Evolutionary conservation across 2,797 vertebrate genomes (phyloP).

Genomic region (Emydoidea blandingii): DNA sequence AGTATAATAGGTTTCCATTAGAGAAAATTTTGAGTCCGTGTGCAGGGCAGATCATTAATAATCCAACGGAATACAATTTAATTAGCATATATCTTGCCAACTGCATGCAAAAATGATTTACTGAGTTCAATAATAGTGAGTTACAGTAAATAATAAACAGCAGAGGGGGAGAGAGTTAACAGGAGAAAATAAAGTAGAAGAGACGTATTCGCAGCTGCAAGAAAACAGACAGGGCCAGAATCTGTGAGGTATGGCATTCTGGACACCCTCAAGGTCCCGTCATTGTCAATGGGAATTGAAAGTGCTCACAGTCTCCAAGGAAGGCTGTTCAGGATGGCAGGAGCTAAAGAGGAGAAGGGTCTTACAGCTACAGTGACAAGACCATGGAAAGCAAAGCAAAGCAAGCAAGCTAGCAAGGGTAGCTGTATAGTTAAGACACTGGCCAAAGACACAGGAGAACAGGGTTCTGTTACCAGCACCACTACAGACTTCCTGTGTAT

Average conservation of each 20-base stretch:
- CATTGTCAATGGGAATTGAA: neutral
- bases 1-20: neutral
- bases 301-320: neutral
- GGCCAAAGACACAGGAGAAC: neutral
- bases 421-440: no score
- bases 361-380: neutral
- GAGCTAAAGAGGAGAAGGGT: neutral
- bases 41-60: conserved; percentile 5
- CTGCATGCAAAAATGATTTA: conserved; percentile 12
- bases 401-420: neutral
- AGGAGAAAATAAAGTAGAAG: neutral
- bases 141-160: neutral
- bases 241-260: neutral
- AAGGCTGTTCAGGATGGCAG: neutral
- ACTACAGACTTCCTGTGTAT: neutral
- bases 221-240: neutral
- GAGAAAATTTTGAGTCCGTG: conserved; percentile 11
- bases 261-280: neutral
- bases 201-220: neutral
- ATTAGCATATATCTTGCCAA: neutral
- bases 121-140: neutral
- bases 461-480: neutral
- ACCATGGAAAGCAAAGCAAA: neutral
- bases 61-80: conserved; percentile 18
- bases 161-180: neutral